phyloP scores from a whole-genome alignment of 1,140 invertebrate genomes.

The Coboldia fuscipes region DNA sequence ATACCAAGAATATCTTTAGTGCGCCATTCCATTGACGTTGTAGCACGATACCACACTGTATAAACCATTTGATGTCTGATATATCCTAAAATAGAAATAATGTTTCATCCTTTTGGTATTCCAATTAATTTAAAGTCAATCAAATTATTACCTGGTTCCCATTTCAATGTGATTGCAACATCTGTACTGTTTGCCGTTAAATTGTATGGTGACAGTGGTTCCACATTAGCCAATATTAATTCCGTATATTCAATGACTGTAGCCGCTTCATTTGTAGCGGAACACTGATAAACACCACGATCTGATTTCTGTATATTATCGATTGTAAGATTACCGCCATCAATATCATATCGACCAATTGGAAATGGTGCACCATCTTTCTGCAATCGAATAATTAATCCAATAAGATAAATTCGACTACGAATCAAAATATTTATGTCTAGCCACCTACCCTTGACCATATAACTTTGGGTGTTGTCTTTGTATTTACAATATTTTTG shows the following conservation, averaged over 20 bases:
- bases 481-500: constrained; percentile 38
- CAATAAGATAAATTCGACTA: too few relatives aligned
- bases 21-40: constrained; percentile 51
- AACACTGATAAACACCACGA: constrained; percentile 78
- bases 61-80: constrained; percentile 63
- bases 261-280: constrained; percentile 80
- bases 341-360: constrained; percentile 39
- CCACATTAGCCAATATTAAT: constrained; percentile 65
- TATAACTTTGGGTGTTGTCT: constrained; percentile 50
- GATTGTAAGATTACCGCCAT: constrained; percentile 74
- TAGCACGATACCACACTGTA: constrained; percentile 60
- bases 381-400: constrained; percentile 17
- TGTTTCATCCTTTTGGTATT: not conserved
- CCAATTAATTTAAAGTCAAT: not conserved
- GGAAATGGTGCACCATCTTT: constrained; percentile 55
- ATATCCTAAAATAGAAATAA: constrained; percentile 29
- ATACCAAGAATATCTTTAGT: constrained; percentile 42
- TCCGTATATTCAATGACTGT: constrained; percentile 69
- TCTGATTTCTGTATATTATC: constrained; percentile 62
- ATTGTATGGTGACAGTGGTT: constrained; percentile 80
- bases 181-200: constrained; percentile 55
- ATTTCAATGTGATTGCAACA: constrained; percentile 58
- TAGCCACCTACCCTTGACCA: constrained; percentile 77
- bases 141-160: constrained; percentile 46
- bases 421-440: too few relatives aligned